Conservation (phyloP, 2,888 invertebrate species). For the Microchrysa polita region DNA sequence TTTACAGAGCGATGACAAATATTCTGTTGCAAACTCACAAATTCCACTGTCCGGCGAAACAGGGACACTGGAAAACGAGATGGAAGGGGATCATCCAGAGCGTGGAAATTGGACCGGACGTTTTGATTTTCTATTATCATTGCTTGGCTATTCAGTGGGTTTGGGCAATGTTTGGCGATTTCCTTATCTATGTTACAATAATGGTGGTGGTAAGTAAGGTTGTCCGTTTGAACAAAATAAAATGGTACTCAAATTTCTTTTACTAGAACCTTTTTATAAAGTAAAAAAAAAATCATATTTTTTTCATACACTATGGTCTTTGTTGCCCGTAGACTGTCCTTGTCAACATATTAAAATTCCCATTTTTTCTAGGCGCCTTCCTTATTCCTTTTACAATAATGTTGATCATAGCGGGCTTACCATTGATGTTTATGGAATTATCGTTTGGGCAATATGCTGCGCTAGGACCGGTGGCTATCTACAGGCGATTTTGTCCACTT, state of each 20-base stretch:
- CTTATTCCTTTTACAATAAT: constrained; percentile 84
- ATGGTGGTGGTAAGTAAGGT: constrained; percentile 74
- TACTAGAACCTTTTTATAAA: neutral
- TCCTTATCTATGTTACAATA: constrained; percentile 79
- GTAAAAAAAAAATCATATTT: too few relatives aligned
- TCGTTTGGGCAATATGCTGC: constrained; percentile 86
- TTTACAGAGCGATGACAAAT: constrained; percentile 64
- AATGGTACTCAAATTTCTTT: too few relatives aligned
- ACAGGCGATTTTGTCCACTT: constrained; percentile 76
- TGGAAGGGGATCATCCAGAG: constrained; percentile 63
- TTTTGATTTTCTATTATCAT: constrained; percentile 76
- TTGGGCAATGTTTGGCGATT: constrained; percentile 81
- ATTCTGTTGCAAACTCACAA: constrained; percentile 65
- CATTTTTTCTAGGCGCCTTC: constrained; percentile 76
- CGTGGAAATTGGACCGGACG: constrained; percentile 80
- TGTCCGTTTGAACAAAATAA: too few relatives aligned
- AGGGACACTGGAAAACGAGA: constrained; percentile 32
- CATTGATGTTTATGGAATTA: constrained; percentile 86
- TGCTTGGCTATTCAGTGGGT: constrained; percentile 78
- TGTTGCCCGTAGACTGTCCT: too few relatives aligned
- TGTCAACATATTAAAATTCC: neutral
- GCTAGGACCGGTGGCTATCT: constrained; percentile 80
- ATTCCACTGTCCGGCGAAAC: constrained; percentile 60
- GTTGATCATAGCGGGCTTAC: constrained; percentile 81
- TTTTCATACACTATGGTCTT: too few relatives aligned